Percentiles rank a stretch among this genome's conserved stretches.
Conservation (phyloP, 2,888 invertebrate genomes). For the Limenitis arthemis region DNA sequence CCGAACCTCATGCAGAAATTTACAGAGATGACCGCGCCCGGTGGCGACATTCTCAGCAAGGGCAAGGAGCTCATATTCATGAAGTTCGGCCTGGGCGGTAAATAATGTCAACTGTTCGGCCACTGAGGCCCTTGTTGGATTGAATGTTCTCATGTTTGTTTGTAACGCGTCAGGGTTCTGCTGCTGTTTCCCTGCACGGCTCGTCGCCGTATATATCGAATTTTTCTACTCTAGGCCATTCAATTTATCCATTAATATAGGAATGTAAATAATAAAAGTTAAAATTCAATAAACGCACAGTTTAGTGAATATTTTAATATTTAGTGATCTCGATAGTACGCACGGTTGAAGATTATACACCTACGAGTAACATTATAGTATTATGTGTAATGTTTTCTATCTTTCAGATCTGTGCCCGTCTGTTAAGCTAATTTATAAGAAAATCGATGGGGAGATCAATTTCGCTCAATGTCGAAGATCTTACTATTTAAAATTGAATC, state of each 20-base stretch:
- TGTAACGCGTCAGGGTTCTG: conserved; percentile 26
- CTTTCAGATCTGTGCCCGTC: conserved; percentile 53
- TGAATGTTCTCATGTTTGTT: conserved; percentile 20
- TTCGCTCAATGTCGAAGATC: conserved; percentile 26
- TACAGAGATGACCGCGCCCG: conserved; percentile 90
- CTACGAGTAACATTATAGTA: conserved; percentile 52
- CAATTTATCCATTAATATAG: conserved; percentile 39
- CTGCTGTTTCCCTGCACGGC: conserved; percentile 27
- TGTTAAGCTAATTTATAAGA: conserved; percentile 52
- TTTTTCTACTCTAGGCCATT: conserved; percentile 45
- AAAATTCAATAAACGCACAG: conserved; percentile 69
- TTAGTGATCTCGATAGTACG: conserved; percentile 62
- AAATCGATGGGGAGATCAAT: conserved; percentile 16
- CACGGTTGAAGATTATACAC: conserved; percentile 54
- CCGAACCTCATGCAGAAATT: conserved; percentile 92
- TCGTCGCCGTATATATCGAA: conserved; percentile 38
- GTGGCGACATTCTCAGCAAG: conserved; percentile 92
- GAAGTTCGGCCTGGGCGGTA: conserved; percentile 91
- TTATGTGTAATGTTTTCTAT: conserved; percentile 54
- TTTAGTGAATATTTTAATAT: conserved; percentile 65
- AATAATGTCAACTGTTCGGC: conserved; percentile 69
- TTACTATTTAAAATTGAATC: neutral
- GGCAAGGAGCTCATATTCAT: conserved; percentile 95
- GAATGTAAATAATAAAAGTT: conserved; percentile 57
- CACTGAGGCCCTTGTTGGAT: conserved; percentile 33